Base-by-base conservation (phyloP, 2,888 invertebrate species). In the Epirrhoe tristata region DNA sequence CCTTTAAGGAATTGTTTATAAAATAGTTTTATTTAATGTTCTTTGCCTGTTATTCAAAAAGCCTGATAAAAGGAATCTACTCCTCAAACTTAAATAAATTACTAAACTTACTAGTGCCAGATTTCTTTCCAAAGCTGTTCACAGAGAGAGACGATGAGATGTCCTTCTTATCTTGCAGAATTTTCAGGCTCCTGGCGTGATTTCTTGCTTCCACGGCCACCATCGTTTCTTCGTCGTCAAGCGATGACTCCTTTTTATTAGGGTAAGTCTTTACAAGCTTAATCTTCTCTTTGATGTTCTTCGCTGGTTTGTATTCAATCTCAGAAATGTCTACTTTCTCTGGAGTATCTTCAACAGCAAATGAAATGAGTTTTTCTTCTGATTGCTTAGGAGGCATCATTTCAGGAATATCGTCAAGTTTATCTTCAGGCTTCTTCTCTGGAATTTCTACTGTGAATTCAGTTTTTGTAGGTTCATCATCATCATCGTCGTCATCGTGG, bases 81-180 rank as follows among this genome's bases (percentile, higher is more conserved):
- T 43, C 12, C 39, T 8, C 12, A 8, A 43, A 43, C 12, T 43
- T 43, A 12, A 0, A 43, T 43, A 12, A 43, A 8, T n/a, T 32
- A 46, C 48, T 43, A 8, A 31, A 82, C 89, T 86, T 80, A 93
- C 93, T 79, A 74, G 84, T 83, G 58, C 77, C 82, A 12, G 89
- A 85, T 79, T 92, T 94, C 56, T 94, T 94, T 50, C 94, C 94
- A 55, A 95, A 94, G 43, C 94, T 94, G 77, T 95, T 95, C 5
- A 95, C 95, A 70, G 95, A 95, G 56, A 95, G 82, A 8, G 95
- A 94, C 0, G 95, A 94, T 0, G 94, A 86, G 14, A 95, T 93
- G 72, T 95, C 95, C 71, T 93, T 93, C 73, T 91, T 85, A 8
- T 87, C 85, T 56, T 84, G 81, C 17, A 93, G 68, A n/a, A 87